These are phyloP conservation scores for Drosophila dunni DNA, from an alignment of 1,140 invertebrate genomes.

Conservation along the genomic window DNA sequence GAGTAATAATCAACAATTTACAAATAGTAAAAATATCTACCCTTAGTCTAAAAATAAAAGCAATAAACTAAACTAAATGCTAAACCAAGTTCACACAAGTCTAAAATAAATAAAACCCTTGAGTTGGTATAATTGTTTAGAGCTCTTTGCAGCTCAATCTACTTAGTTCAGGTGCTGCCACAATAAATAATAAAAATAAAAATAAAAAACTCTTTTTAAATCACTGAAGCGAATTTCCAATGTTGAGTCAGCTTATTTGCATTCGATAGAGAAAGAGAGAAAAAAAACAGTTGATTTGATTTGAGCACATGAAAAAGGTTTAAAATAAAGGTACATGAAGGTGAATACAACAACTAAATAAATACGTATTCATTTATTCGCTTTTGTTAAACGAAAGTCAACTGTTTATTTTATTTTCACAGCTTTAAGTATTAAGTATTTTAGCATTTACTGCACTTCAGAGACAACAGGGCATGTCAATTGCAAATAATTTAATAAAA, in stretches of 20 bases:
- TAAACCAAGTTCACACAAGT: too few relatives aligned
- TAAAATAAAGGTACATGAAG: background rate
- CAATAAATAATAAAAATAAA: background rate
- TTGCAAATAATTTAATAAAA: slow-evolving; percentile 25
- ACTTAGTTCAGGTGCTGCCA: background rate
- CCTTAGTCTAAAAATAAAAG: too few relatives aligned
- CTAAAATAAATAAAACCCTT: too few relatives aligned
- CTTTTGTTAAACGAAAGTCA: too few relatives aligned
- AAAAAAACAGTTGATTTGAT: background rate
- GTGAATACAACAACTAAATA: background rate
- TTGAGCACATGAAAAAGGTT: background rate
- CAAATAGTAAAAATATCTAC: too few relatives aligned
- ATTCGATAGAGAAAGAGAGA: background rate
- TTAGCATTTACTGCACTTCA: too few relatives aligned
- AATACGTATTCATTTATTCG: too few relatives aligned
- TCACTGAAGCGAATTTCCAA: slow-evolving; percentile 2
- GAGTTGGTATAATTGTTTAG: background rate
- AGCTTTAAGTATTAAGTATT: too few relatives aligned
- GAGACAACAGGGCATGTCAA: background rate
- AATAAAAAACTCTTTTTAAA: slow-evolving; percentile 1
- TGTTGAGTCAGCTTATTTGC: slow-evolving; percentile 9
- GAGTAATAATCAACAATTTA: too few relatives aligned
- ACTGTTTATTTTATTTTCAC: background rate
- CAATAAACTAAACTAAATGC: too few relatives aligned
- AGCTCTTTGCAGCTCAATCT: background rate